Percentiles rank a stretch among this genome's conserved stretches.
These are phyloP conservation scores for Ricordea florida DNA, from an alignment of 92 coral and sea anemone genomes.

Conservation along the genomic window DNA sequence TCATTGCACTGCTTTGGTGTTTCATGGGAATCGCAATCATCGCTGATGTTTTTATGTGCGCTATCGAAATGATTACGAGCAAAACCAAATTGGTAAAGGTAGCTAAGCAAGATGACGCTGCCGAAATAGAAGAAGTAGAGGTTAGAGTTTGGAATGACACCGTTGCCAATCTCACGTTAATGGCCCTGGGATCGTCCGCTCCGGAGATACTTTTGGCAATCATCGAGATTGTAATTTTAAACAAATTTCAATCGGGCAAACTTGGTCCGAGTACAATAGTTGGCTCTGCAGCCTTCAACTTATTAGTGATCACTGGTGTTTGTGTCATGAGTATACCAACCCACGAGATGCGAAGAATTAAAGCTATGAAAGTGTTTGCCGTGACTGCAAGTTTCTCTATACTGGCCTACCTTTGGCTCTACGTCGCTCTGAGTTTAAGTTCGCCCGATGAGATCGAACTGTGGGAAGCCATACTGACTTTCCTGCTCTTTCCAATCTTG, in stretches of 20 bases:
- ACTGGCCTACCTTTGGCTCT: constrained; percentile 88
- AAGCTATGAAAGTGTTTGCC: constrained; percentile 90
- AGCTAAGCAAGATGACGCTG: constrained; percentile 70
- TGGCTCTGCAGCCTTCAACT: constrained; percentile 98
- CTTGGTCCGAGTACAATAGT: constrained; percentile 99
- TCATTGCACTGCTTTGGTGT: constrained; percentile 90
- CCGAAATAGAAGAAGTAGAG: constrained; percentile 79
- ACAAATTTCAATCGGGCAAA: constrained; percentile 82
- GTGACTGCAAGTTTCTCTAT: constrained; percentile 83
- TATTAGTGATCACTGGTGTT: constrained; percentile 88
- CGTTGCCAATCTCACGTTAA: constrained; percentile 92
- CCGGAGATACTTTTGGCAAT: constrained; percentile 96
- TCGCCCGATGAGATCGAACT: constrained; percentile 76
- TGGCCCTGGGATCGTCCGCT: constrained; percentile 99
- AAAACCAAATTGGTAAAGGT: constrained; percentile 90
- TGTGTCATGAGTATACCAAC: constrained; percentile 90
- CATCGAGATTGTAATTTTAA: constrained; percentile 77
- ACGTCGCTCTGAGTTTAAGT: constrained; percentile 57
- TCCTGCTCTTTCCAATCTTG: constrained; percentile 87
- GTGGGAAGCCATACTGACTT: constrained; percentile 97
- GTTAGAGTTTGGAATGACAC: constrained; percentile 98
- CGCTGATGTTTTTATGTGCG: constrained; percentile 98
- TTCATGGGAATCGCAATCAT: constrained; percentile 96
- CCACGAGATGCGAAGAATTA: constrained; percentile 79
- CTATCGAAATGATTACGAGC: constrained; percentile 96